phyloP scores from a whole-genome alignment of 2,797 vertebrate species.

The Chiroxiphia lanceolata region DNA sequence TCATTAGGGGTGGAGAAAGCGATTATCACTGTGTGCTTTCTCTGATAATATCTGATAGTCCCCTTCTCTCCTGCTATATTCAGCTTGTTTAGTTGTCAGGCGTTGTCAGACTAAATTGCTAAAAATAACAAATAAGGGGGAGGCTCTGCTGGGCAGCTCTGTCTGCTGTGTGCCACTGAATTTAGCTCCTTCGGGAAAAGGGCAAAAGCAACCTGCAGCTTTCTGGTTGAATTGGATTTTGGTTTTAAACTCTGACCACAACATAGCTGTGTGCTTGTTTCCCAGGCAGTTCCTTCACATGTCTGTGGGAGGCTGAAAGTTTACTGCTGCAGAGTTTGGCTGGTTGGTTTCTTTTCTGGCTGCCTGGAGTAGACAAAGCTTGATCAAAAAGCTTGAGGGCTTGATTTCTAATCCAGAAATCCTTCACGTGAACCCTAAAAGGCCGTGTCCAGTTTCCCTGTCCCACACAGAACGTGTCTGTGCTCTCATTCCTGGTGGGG shows the following conservation, averaged over 20 bases:
- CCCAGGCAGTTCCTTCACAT: neutral
- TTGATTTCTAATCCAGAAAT: neutral
- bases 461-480: neutral
- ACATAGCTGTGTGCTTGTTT: conserved; percentile 19
- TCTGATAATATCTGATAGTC: conserved; percentile 75
- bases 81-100: conserved; percentile 79
- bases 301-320: neutral
- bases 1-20: conserved; percentile 73
- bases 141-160: conserved; percentile 64
- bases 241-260: conserved; percentile 58
- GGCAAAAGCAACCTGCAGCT: conserved; percentile 63
- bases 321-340: neutral
- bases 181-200: conserved; percentile 71
- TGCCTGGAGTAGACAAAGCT: neutral
- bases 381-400: neutral
- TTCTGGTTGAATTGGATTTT: conserved; percentile 53
- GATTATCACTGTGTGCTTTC: conserved; percentile 70
- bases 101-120: conserved; percentile 77
- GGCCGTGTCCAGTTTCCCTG: neutral
- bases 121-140: conserved; percentile 82
- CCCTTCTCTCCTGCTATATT: conserved; percentile 76
- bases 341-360: neutral
- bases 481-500: neutral
- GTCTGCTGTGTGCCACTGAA: conserved; percentile 69
- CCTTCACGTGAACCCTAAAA: neutral